These are phyloP conservation scores for Orthochromis indermauri DNA, from an alignment of 2,113 vertebrate genomes.

Conservation along the genomic window DNA sequence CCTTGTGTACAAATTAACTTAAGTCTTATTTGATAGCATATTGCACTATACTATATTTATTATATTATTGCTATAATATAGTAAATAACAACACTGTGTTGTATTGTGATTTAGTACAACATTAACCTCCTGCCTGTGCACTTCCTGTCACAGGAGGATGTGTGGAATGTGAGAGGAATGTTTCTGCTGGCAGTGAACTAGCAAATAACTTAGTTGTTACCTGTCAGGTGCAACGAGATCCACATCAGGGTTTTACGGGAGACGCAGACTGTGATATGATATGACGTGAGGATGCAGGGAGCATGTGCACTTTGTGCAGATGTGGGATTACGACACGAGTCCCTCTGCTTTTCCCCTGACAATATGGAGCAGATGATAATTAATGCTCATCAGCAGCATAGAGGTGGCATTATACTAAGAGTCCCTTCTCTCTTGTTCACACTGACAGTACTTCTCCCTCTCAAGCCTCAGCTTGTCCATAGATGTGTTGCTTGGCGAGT, in stretches of 20 bases:
- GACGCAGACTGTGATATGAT: not conserved
- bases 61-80: not conserved
- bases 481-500: conserved; percentile 62
- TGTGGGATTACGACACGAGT: not conserved
- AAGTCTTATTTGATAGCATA: not conserved
- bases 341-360: not conserved
- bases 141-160: conserved; percentile 3
- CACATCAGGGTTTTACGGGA: not conserved
- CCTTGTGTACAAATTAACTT: not conserved
- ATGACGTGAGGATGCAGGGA: not conserved
- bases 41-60: not conserved
- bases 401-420: not conserved
- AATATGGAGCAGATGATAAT: not conserved
- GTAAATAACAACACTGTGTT: not conserved
- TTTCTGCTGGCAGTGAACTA: conserved; percentile 6
- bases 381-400: not conserved
- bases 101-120: not conserved
- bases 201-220: conserved; percentile 21
- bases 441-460: not conserved
- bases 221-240: conserved; percentile 17
- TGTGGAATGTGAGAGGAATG: not conserved
- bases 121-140: not conserved
- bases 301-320: not conserved
- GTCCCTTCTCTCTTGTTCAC: not conserved
- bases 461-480: conserved; percentile 46